Evolutionary conservation across 35 echinoderm and acorn worm genomes (phyloP), one percentile per base, ranked within the genome.

Genomic region (Hemicentrotus pulcherrimus): DNA sequence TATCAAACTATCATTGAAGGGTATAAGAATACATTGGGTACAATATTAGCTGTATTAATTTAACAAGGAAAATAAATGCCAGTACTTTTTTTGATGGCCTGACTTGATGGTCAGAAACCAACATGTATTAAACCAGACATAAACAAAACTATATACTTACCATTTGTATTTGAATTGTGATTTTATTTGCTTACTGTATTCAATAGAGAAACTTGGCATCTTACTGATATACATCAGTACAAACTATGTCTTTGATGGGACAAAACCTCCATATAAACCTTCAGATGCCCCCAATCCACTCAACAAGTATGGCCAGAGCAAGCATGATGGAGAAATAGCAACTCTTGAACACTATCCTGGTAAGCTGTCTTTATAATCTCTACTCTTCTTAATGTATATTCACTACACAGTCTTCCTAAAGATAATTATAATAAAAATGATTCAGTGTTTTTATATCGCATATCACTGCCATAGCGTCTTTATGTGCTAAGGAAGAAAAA

Each of bases 241-340:
- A 65, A 94, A 97, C 65, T 98, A 98, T 94, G 97, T 98, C 22
- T 98, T 98, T 97, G 97, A 98, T 97, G 97, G 97, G 13, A 96
- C 95, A 2, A 86, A 61, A 85, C 97, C 97, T 32, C 97, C 96
- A 6, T 98, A 98, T 95, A 98, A 98, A 96, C 95, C 96, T 86
- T 33, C 55, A 10, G 97, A 96, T 55, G 70, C 45, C n/a, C 91
- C 97, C 31, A 96, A 96, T 91, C 97, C 97, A 28, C 92, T 98
- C 18, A 98, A 96, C 50, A 97, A 97, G 22, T 98, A 98, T 95
- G 97, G 96, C 4, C 28, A 92, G 31, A 94, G 94, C 32, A 98
- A 97, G 94, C 85, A 94, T 13, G 94, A 71, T 86, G 97, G 97
- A 47, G 97, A 98, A 85, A 96, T 47, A 90, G 89, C 61, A 47